Conservation (phyloP, 2,888 invertebrate genomes). For the Rambutsinella grinnellia region DNA sequence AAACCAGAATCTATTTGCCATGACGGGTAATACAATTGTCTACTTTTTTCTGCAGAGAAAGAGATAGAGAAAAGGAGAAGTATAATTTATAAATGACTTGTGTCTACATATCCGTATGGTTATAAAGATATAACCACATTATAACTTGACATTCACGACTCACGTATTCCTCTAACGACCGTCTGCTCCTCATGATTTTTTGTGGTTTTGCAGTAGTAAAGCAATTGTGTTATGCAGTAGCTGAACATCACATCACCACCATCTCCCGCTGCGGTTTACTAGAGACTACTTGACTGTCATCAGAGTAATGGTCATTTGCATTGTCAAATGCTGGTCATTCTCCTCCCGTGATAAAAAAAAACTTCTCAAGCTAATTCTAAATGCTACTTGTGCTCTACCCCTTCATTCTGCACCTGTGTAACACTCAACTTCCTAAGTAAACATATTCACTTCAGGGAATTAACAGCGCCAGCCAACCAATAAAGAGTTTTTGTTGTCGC, state of each 20-base stretch:
- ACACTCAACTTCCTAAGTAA: neutral
- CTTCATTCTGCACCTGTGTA: neutral
- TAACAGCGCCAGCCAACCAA: neutral
- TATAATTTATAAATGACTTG: neutral
- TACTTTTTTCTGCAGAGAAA: neutral
- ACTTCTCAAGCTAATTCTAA: neutral
- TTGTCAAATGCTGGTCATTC: slow-evolving; percentile 12
- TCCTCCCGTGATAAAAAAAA: no score
- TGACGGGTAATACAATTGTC: neutral
- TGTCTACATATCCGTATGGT: no score
- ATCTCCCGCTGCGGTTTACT: neutral
- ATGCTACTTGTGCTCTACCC: neutral
- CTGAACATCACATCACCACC: no score
- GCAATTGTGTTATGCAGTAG: neutral
- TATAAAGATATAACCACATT: neutral
- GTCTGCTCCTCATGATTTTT: neutral
- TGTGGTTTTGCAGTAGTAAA: neutral
- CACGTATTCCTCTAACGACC: neutral
- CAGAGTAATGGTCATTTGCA: slow-evolving; percentile 13
- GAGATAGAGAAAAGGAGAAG: no score
- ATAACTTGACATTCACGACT: neutral
- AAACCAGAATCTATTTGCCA: slow-evolving; percentile 42
- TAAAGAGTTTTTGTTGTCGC: neutral
- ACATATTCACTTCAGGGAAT: neutral
- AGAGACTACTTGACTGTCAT: slow-evolving; percentile 13